Evolutionary conservation across 2,113 vertebrate species (phyloP), one percentile per base, ranked within the genome.

Genomic region (Barbus barbus): DNA sequence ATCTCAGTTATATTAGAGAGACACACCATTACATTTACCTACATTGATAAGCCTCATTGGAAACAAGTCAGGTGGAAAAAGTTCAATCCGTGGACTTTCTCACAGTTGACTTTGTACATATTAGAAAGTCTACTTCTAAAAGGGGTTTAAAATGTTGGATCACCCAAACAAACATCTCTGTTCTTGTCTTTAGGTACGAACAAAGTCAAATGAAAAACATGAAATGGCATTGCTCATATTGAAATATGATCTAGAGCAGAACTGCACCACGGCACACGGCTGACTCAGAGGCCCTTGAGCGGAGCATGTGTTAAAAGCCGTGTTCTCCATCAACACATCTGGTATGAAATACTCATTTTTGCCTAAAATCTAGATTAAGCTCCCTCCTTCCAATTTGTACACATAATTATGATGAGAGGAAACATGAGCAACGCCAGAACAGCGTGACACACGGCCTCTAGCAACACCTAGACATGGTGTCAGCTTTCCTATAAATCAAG

Each of bases 11-110:
- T 65, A 80, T 80, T 75, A 58, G 61, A 51, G 22, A 44, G 58
- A 74, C 53, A 78, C 38, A 83, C 14, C 13, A 41, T 84, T 82
- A 84, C 86, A 87, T 84, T 87, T 76, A 81, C 71, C 78, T 79
- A n/a, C 20, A n/a, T 3, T 9, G 53, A 9, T 9, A 9, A 58
- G 22, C 53, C 22, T 58, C 76, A 84, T 56, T 31, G 24, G 78
- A 83, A 77, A 44, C 77, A 60, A 83, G 60, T 76, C 86, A 76
- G 77, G 51, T 48, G 48, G 82, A 87, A 87, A 76, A 87, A 65
- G 61, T 71, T 85, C 71, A 65, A 26, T 51, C 48, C 1, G 31
- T 61, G 48, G 73, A 48, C 65, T 82, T 41, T 77, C 2, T 33
- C 20, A 36, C 1, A 48, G 61, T 38, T 83, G 20, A 33, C 26